These are phyloP conservation scores for Cataglyphis cursor DNA, from an alignment of 2,888 invertebrate genomes.

Conservation along the genomic window DNA sequence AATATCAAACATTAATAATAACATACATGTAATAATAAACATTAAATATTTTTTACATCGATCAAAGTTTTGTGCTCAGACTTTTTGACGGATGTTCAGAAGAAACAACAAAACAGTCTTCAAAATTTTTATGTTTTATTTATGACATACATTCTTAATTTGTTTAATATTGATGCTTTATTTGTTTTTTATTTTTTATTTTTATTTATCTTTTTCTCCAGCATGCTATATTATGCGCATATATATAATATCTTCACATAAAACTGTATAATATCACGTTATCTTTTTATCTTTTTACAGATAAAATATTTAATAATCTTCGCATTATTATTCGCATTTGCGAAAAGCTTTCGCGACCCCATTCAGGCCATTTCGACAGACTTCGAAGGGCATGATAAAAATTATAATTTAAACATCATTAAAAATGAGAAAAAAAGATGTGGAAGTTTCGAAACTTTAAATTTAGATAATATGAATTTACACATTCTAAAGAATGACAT, in stretches of 20 bases:
- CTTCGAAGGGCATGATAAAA: fast-evolving
- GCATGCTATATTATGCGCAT: neutral
- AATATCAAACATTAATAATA: neutral
- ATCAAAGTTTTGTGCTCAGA: neutral
- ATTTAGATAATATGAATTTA: neutral
- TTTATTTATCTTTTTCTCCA: neutral
- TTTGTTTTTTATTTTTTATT: neutral
- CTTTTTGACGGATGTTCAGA: neutral
- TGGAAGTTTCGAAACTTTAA: neutral
- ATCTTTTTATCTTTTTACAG: constrained; percentile 20
- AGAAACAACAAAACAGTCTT: neutral
- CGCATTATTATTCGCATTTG: too few species aligned
- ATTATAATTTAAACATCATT: neutral
- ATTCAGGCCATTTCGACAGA: too few species aligned
- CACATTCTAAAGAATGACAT: neutral
- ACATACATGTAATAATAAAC: neutral
- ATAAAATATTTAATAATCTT: neutral
- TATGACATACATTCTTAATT: neutral
- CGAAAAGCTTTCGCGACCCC: too few species aligned
- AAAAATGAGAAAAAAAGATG: neutral
- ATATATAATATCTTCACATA: neutral
- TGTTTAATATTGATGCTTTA: neutral
- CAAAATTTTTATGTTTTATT: neutral
- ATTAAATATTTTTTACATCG: neutral
- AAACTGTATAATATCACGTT: neutral